Base-by-base conservation (phyloP, 2,113 vertebrate species). In the Lonchura striata region DNA sequence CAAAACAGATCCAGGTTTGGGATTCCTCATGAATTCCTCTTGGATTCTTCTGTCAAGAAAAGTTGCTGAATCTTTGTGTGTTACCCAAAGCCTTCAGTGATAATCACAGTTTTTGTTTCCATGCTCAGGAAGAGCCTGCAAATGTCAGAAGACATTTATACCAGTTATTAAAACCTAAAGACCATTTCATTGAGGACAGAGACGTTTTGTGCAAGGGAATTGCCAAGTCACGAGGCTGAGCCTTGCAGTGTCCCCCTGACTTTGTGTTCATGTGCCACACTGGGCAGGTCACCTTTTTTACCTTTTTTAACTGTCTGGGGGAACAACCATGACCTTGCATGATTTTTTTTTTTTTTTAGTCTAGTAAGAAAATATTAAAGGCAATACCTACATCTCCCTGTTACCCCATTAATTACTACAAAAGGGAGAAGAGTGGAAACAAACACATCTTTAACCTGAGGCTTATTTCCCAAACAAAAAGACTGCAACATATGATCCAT, bases 171-270 rank as follows among this genome's bases (percentile, higher is more conserved):
- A 64, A 79, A 79, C 49, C 23, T 53, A 35, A 68, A 77, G 54
- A n/a, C n/a, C 28, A 7, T 59, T 78, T 80, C 53, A 49, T 9
- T 66, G 61, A 68, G 33, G 28, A 6, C 22, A 90, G 60, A 80
- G 59, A 57, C 12, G 15, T 18, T 57, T 33, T 4, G 14, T 7
- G 3, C 23, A 42, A 57, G 74, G 56, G 60, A 88, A 50, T 39
- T 63, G 10, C 54, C 39, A 53, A 37, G 22, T 15, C n/a, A 9
- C 0, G 0, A 39, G 33, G 35, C 61, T 28, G 49, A 82, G 37
- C 30, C n/a, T 2, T 28, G 37, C 22, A n/a, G 30, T 44, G 39
- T 13, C 46, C 25, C 20, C 28, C 33, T 21, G 13, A 27, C 6
- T 76, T 53, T 64, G 18, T 46, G 8, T 80, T 74, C 13, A 1